Conservation (phyloP, 1,140 invertebrate species). For the Chironomus striatipennis region DNA sequence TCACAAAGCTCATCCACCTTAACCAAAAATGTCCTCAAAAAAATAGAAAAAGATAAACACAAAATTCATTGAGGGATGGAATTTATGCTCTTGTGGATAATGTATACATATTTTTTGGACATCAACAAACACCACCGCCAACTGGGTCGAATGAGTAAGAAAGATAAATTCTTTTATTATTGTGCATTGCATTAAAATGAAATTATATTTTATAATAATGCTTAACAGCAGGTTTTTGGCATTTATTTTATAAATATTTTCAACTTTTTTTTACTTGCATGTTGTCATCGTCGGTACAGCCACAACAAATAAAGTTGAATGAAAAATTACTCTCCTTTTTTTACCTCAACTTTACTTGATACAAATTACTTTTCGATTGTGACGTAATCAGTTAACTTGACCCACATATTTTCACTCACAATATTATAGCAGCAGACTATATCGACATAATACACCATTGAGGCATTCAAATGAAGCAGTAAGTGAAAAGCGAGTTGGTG, state of each 20-base stretch:
- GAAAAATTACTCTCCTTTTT: slow-evolving; percentile 8
- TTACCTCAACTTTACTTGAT: background rate
- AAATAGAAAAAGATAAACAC: too few species aligned
- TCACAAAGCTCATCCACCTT: too few species aligned
- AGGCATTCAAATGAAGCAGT: slow-evolving; percentile 13
- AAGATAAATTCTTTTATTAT: too few species aligned
- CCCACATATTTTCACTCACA: background rate
- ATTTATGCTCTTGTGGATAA: too few species aligned
- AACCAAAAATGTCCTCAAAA: too few species aligned
- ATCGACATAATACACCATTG: slow-evolving; percentile 7
- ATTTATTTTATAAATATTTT: too few species aligned
- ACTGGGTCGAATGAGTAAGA: too few species aligned
- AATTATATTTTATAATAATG: too few species aligned
- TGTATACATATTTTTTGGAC: too few species aligned
- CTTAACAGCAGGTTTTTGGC: background rate
- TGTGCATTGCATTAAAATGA: too few species aligned
- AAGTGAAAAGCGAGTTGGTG: background rate
- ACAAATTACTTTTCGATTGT: slow-evolving; percentile 15
- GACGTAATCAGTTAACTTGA: slow-evolving; percentile 1
- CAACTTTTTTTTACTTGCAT: background rate
- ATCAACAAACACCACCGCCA: too few species aligned
- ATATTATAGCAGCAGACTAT: background rate
- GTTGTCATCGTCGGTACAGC: background rate
- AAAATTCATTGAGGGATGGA: too few species aligned
- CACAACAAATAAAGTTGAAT: background rate